Conservation (phyloP, 1,140 invertebrate genomes). For the Pogonus chalceus region DNA sequence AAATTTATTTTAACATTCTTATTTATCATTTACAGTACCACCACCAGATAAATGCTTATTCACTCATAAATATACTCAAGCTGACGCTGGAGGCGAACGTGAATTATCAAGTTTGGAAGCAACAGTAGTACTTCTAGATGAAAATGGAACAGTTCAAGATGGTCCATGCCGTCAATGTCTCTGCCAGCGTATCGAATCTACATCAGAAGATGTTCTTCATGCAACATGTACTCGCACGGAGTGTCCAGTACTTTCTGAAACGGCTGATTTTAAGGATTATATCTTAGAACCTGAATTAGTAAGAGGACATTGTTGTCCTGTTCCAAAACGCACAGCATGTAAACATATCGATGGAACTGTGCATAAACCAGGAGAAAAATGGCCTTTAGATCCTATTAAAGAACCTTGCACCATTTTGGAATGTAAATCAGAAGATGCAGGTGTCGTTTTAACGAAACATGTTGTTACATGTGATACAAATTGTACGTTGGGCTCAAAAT, state of each 20-base stretch:
- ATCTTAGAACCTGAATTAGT: conserved; percentile 40
- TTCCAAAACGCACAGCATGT: conserved; percentile 46
- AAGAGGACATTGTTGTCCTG: conserved; percentile 51
- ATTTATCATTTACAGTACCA: conserved; percentile 43
- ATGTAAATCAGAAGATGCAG: conserved; percentile 37
- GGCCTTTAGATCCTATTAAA: conserved; percentile 41
- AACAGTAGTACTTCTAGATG: conserved; percentile 20
- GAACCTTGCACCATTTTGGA: conserved; percentile 43
- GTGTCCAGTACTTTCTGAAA: conserved; percentile 27
- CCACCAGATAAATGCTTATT: conserved; percentile 61
- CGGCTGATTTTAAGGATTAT: conserved; percentile 39
- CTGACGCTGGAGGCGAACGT: conserved; percentile 42
- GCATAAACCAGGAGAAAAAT: conserved; percentile 43
- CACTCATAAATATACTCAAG: conserved; percentile 42
- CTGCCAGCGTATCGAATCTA: conserved; percentile 30
- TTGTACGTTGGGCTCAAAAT: conserved; percentile 36
- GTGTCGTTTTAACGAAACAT: conserved; percentile 35
- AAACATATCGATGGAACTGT: conserved; percentile 39
- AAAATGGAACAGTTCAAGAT: conserved; percentile 53
- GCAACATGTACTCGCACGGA: conserved; percentile 28
- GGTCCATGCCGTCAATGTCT: conserved; percentile 54
- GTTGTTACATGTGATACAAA: conserved; percentile 23
- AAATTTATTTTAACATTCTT: no score
- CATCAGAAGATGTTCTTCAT: background rate
- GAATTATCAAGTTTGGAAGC: conserved; percentile 19